Percentiles rank a stretch among this genome's conserved stretches.
Evolutionary conservation across 2,888 invertebrate species (phyloP).

Genomic region (Dryobotodes eremita): DNA sequence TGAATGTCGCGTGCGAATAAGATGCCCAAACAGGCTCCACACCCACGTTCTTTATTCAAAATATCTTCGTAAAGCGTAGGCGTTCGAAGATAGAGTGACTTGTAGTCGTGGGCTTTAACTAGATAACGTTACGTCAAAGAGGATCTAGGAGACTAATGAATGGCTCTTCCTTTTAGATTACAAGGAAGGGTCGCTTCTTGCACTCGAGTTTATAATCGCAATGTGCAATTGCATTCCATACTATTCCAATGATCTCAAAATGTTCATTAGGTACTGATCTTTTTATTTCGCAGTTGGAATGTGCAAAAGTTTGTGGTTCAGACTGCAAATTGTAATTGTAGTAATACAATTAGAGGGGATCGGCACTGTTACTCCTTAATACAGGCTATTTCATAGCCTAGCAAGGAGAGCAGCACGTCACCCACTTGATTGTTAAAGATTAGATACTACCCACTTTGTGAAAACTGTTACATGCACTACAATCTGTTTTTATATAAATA

Average conservation of each 20-base stretch:
- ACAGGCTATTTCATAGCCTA: too few species aligned
- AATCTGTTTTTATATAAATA: too few species aligned
- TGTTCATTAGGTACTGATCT: not conserved
- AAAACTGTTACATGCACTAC: too few species aligned
- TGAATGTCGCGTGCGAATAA: slow-evolving; percentile 25
- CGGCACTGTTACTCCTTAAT: too few species aligned
- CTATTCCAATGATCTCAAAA: not conserved
- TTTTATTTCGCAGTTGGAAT: not conserved
- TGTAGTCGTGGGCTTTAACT: slow-evolving; percentile 27
- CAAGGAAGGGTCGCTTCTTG: not conserved
- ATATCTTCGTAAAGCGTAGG: slow-evolving; percentile 30
- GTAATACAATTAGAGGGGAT: too few species aligned
- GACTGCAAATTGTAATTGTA: too few species aligned
- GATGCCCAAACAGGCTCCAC: slow-evolving; percentile 42
- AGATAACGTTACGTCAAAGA: slow-evolving; percentile 36
- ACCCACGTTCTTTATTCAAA: slow-evolving; percentile 35
- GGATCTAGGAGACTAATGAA: slow-evolving; percentile 33
- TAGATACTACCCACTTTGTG: too few species aligned
- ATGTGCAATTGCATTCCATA: not conserved
- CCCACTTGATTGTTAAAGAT: too few species aligned
- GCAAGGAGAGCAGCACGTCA: too few species aligned
- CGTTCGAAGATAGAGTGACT: slow-evolving; percentile 16
- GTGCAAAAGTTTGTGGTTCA: not conserved
- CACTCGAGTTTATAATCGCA: slow-evolving; percentile 19
- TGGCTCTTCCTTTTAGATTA: slow-evolving; percentile 14